Conservation (phyloP, 64 coral and sea anemone species). For the Montipora cactus region DNA sequence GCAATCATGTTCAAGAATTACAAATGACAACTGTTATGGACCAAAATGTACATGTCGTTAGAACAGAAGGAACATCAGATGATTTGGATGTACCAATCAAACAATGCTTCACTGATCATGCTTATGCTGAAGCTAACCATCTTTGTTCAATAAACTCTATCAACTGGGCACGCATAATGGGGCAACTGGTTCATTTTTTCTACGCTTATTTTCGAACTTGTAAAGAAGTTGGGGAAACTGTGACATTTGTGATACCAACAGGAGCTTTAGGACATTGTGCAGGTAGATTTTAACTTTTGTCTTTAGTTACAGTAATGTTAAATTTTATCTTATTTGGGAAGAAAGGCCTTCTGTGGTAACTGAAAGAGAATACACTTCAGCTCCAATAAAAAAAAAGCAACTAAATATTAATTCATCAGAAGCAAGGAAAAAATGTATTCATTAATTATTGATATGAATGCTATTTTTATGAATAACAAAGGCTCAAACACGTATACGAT, state of each 20-base stretch:
- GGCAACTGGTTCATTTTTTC: constrained; percentile 85
- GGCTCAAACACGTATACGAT: too few species aligned
- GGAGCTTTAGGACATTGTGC: constrained; percentile 91
- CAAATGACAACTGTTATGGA: constrained; percentile 95
- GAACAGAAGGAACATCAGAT: constrained; percentile 82
- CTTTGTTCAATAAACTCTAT: constrained; percentile 85
- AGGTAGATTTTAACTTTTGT: constrained; percentile 44
- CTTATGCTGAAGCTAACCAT: constrained; percentile 48
- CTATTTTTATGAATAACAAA: too few species aligned
- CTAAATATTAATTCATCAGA: too few species aligned
- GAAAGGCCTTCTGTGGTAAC: too few species aligned
- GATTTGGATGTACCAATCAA: constrained; percentile 79
- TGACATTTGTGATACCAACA: constrained; percentile 88
- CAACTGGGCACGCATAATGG: constrained; percentile 89
- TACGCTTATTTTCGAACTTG: constrained; percentile 92
- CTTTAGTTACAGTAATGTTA: not conserved
- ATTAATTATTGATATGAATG: too few species aligned
- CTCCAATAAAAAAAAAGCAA: too few species aligned
- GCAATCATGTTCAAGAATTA: constrained; percentile 80
- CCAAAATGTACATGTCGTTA: constrained; percentile 86
- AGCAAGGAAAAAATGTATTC: too few species aligned
- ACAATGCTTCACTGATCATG: constrained; percentile 63
- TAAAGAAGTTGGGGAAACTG: constrained; percentile 62
- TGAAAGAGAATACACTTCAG: too few species aligned
- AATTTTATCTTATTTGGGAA: too few species aligned